These are phyloP conservation scores for Cephus nigrinus DNA, from an alignment of 2,888 invertebrate species.

Conservation along the genomic window DNA sequence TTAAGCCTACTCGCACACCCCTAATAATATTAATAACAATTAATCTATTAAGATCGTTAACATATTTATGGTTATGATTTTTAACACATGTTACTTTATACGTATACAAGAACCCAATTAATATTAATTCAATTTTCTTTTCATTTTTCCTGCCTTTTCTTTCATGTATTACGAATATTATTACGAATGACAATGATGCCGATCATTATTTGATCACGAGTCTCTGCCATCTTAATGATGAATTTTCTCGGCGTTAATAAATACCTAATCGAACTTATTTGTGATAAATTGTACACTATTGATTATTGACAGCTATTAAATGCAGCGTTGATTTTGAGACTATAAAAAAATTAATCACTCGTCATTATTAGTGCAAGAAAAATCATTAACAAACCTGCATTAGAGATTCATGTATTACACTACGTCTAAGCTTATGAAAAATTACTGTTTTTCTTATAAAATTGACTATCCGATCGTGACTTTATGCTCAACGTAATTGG, in stretches of 20 bases:
- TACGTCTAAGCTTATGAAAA: background rate
- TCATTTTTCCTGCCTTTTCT: background rate
- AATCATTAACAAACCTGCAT: background rate
- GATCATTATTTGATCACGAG: background rate
- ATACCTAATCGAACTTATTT: background rate
- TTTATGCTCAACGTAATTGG: background rate
- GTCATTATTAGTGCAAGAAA: background rate
- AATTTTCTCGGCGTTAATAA: background rate
- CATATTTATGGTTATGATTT: conserved; percentile 8
- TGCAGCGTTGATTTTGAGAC: background rate
- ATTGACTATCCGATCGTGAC: background rate
- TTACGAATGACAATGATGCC: background rate
- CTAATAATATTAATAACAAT: conserved; percentile 4
- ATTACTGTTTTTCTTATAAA: background rate
- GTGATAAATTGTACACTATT: background rate
- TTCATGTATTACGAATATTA: background rate
- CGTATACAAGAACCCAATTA: background rate
- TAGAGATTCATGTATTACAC: background rate
- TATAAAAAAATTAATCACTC: background rate
- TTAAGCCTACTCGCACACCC: background rate
- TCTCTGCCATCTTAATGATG: background rate
- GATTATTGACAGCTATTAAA: background rate
- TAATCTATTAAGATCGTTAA: conserved; percentile 9
- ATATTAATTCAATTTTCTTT: background rate
- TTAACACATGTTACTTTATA: conserved; percentile 4